A percentile compares a stretch with the other conserved stretches of the same genome.
phyloP scores from a whole-genome alignment of 2,797 vertebrate genomes.

The Ambastaia sidthimunki region DNA sequence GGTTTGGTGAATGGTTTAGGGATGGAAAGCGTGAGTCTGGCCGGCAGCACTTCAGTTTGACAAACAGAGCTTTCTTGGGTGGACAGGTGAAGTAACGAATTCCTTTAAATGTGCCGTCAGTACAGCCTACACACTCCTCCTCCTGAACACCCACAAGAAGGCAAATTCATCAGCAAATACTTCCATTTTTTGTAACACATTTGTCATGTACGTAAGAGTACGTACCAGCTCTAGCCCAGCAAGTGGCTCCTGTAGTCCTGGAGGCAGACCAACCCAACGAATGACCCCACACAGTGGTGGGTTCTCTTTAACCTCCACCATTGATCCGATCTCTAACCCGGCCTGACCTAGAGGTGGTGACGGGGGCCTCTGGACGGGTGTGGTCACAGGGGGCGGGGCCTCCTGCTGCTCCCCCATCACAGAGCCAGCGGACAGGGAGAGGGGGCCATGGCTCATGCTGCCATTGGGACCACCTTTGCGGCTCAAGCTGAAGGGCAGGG shows the following conservation, averaged over 20 bases:
- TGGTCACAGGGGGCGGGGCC: slow-evolving; percentile 72
- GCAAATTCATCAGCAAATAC: not conserved
- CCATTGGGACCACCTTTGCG: slow-evolving; percentile 87
- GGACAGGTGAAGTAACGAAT: slow-evolving; percentile 96
- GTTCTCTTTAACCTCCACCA: slow-evolving; percentile 98
- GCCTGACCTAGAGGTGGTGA: slow-evolving; percentile 81
- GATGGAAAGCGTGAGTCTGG: slow-evolving; percentile 97
- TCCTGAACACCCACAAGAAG: slow-evolving; percentile 77
- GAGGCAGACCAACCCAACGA: slow-evolving; percentile 96
- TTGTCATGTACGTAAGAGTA: not conserved
- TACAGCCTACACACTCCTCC: slow-evolving; percentile 95
- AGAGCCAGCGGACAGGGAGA: slow-evolving; percentile 94
- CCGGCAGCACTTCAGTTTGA: slow-evolving; percentile 94
- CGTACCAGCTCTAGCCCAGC: slow-evolving; percentile 98
- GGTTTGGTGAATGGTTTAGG: slow-evolving; percentile 92
- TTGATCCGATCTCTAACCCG: slow-evolving; percentile 93
- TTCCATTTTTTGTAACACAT: not conserved
- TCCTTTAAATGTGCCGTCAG: slow-evolving; percentile 95
- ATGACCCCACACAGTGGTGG: slow-evolving; percentile 97
- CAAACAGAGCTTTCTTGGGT: slow-evolving; percentile 96
- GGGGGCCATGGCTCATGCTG: slow-evolving; percentile 89
- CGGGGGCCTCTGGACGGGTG: slow-evolving; percentile 77
- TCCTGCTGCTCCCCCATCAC: slow-evolving; percentile 94
- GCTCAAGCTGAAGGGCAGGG: slow-evolving; percentile 93
- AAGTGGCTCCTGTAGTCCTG: slow-evolving; percentile 89